Conservation (phyloP, 1,140 invertebrate genomes). For the Hydropsyche tenuis region DNA sequence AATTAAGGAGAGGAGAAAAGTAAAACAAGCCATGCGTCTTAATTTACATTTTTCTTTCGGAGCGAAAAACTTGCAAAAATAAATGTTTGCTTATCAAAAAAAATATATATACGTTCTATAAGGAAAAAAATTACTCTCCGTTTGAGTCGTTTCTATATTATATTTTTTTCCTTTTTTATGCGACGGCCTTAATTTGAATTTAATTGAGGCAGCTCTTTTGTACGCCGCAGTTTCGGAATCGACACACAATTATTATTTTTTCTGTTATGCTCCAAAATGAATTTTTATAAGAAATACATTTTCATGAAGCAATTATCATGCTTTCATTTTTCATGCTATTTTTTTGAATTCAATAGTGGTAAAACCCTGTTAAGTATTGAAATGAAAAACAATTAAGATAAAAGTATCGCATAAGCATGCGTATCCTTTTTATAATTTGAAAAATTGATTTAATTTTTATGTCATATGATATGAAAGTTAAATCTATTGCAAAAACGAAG, state of each 20-base stretch:
- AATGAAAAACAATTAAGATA: neutral
- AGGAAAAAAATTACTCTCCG: neutral
- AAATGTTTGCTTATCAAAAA: slow-evolving; percentile 29
- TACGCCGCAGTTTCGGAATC: slow-evolving; percentile 6
- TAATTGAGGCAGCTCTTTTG: slow-evolving; percentile 33
- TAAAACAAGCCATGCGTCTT: slow-evolving; percentile 35
- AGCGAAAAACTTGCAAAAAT: slow-evolving; percentile 28
- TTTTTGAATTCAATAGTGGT: neutral
- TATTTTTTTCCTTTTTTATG: neutral
- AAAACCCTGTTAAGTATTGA: neutral
- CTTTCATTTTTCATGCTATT: neutral
- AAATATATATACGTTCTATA: no score
- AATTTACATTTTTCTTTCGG: slow-evolving; percentile 34
- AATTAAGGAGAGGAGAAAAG: slow-evolving; percentile 35
- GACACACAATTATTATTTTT: neutral
- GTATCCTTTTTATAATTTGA: no score
- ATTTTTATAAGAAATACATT: slow-evolving; percentile 4
- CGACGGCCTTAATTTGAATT: slow-evolving; percentile 34
- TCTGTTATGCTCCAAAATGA: neutral
- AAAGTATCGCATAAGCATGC: no score
- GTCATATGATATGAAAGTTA: no score
- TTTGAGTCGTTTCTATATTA: slow-evolving; percentile 12
- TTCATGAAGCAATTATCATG: neutral
- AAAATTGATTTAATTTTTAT: no score
- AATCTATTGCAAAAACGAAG: no score